Base-by-base conservation (phyloP, 2,797 vertebrate genomes). In the Paedocypris micromegethes region DNA sequence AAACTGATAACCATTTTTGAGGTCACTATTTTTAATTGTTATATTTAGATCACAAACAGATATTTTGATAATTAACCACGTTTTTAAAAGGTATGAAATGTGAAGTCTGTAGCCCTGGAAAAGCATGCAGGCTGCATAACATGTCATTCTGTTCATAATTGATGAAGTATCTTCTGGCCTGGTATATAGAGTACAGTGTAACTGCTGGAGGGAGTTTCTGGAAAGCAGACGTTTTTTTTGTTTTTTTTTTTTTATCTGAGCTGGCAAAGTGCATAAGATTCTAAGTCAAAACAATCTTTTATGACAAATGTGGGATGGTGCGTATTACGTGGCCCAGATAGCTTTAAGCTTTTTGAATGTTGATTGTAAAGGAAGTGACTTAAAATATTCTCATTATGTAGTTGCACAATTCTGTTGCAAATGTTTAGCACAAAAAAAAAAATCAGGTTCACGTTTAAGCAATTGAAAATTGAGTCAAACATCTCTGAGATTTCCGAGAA, bases 141-240 rank as follows among this genome's bases (percentile, higher is more conserved):
- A 56, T 66, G 37, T 55, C 64, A 55, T 47, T 52, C 23, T 45
- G 56, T 59, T 59, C 66, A 47, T 50, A 68, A 57, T 47, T 47
- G 42, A 68, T 57, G 45, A 59, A 68, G 53, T 57, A 58, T 67
- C 46, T 66, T 56, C 45, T 46, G 53, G 52, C 48, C 55, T 45
- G 65, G 47, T 58, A 41, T 9, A 9, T 53, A 57, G 57, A 60
- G 40, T 68, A 52, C 57, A 68, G 49, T 68, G 44, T 9, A 46
- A 8, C 1, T n/a, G 58, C 58, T 60, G 5, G 37, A 2, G 50
- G 66, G 58, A 52, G 5, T 58, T 44, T 2, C 5, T 6, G 46
- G 37, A 60, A 68, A 4, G 6, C 50, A 46, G 38, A 9, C 5
- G 3, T 2, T 0, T 42, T 52, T 9, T 60, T 53, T 37, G 1